These are phyloP conservation scores for Corythornis madagascariensis DNA, from an alignment of 2,113 vertebrate genomes.

Conservation along the genomic window DNA sequence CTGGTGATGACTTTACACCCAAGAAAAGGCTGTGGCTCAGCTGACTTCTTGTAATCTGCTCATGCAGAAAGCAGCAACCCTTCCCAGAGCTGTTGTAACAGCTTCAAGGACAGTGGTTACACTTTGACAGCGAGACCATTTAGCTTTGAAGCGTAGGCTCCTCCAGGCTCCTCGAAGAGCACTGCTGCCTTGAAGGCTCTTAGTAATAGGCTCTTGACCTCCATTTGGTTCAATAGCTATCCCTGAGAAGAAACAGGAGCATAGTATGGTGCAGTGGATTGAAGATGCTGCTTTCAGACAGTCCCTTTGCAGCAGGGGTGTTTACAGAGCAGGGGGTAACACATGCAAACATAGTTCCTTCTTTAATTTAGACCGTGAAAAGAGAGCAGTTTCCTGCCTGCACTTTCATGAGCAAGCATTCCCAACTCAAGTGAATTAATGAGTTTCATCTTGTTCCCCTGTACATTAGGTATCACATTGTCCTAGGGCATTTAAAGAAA, in stretches of 20 bases:
- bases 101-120: background rate
- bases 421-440: background rate
- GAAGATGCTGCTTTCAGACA: background rate
- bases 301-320: background rate
- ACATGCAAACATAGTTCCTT: background rate
- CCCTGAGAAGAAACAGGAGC: background rate
- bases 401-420: background rate
- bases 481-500: background rate
- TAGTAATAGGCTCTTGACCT: conserved; percentile 23
- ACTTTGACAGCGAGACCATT: background rate
- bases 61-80: background rate
- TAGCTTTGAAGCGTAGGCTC: background rate
- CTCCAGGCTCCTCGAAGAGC: background rate
- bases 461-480: background rate
- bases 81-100: background rate
- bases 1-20: accelerated
- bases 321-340: background rate
- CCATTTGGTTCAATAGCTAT: background rate
- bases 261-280: accelerated
- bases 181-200: background rate
- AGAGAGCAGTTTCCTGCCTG: background rate
- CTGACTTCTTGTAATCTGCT: conserved; percentile 10
- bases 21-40: background rate
- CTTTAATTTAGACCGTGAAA: background rate
- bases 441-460: conserved; percentile 4